Evolutionary conservation across 2,113 vertebrate genomes (phyloP).

Genomic region (Pterocles burchelli): DNA sequence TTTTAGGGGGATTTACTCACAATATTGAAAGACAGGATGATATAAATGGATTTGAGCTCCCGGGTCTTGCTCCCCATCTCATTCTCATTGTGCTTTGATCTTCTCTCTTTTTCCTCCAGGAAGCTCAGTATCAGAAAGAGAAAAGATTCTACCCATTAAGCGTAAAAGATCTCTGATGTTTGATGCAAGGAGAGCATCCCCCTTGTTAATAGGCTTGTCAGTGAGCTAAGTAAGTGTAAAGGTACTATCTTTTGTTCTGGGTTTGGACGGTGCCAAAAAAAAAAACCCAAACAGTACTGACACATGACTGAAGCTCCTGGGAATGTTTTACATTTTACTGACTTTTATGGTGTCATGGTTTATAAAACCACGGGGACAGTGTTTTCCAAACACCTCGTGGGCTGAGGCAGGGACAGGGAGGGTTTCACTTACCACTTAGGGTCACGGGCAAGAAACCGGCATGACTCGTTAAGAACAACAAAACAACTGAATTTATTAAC

Average conservation of each 20-base stretch:
- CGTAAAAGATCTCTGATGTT: not conserved
- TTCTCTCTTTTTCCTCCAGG: not conserved
- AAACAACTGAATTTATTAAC: too few relatives aligned
- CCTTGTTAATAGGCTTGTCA: not conserved
- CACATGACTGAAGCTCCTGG: not conserved
- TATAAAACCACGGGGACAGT: too few relatives aligned
- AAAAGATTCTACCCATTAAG: conserved; percentile 17
- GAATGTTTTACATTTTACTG: not conserved
- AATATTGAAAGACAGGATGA: not conserved
- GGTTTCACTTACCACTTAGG: too few relatives aligned
- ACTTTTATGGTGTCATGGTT: too few relatives aligned
- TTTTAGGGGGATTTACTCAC: conserved; percentile 22
- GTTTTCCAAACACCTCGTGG: too few relatives aligned
- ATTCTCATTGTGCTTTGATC: conserved; percentile 43
- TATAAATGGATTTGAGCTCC: conserved; percentile 37
- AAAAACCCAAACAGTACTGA: not conserved
- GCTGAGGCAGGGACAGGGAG: too few relatives aligned
- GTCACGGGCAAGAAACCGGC: too few relatives aligned
- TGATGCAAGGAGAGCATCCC: not conserved
- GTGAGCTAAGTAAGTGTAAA: not conserved
- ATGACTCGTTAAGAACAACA: too few relatives aligned
- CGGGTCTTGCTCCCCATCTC: conserved; percentile 1
- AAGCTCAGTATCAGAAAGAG: not conserved
- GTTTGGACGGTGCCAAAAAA: not conserved
- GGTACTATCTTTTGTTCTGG: not conserved